These are phyloP conservation scores for Bradypus variegatus DNA, from an alignment of 2,797 vertebrate genomes.

Conservation along the genomic window DNA sequence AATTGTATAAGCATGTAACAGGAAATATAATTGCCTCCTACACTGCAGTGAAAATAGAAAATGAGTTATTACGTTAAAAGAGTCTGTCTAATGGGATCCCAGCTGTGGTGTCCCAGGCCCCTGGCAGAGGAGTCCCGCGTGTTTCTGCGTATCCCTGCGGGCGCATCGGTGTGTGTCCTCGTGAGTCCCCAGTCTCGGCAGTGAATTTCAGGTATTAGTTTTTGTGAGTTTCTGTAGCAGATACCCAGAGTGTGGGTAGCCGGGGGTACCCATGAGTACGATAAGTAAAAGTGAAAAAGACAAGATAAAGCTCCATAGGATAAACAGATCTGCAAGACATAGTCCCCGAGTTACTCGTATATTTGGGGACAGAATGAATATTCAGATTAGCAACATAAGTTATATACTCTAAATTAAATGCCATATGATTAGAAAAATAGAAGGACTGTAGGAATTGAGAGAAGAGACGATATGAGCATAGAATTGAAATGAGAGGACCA, in stretches of 20 bases:
- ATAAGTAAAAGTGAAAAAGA: background rate
- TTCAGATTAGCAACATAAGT: background rate
- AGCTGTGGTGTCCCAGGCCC: background rate
- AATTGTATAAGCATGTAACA: background rate
- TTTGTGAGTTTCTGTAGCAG: background rate
- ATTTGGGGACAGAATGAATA: background rate
- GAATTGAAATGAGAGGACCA: background rate
- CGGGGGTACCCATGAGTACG: background rate
- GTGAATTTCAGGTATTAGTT: constrained; percentile 3
- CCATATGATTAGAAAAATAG: background rate
- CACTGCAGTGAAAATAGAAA: background rate
- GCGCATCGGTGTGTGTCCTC: background rate
- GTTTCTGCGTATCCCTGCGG: background rate
- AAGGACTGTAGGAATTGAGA: background rate
- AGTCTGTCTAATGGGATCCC: background rate
- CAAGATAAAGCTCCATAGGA: background rate
- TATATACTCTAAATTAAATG: background rate
- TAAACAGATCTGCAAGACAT: background rate
- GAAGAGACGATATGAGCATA: background rate
- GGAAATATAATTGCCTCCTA: background rate
- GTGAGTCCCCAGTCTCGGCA: background rate
- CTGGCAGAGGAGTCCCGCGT: background rate
- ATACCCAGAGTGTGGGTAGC: background rate
- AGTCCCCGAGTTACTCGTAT: background rate
- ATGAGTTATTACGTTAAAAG: background rate